These are phyloP conservation scores for Drosophila parthenogenetica DNA, from an alignment of 2,888 invertebrate genomes.

Conservation along the genomic window DNA sequence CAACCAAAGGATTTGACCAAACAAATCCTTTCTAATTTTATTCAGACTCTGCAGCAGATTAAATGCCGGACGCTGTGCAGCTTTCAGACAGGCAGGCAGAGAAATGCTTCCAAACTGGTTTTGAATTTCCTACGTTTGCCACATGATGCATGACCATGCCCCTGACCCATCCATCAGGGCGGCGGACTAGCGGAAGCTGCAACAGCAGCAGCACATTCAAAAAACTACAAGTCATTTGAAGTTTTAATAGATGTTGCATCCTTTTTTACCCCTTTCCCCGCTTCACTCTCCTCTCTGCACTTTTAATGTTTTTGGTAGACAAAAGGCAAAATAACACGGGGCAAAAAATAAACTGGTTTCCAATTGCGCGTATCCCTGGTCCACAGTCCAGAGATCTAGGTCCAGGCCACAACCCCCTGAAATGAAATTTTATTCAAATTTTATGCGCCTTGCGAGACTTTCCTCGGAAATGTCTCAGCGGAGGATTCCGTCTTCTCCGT, in stretches of 20 bases:
- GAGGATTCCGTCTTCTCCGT: not conserved
- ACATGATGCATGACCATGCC: slow-evolving; percentile 39
- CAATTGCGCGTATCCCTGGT: slow-evolving; percentile 32
- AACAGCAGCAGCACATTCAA: slow-evolving; percentile 59
- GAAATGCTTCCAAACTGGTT: slow-evolving; percentile 62
- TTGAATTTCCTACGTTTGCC: slow-evolving; percentile 67
- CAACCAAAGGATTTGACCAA: slow-evolving; percentile 71
- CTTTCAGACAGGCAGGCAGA: slow-evolving; percentile 46
- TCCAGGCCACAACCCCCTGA: slow-evolving; percentile 50
- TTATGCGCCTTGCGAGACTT: slow-evolving; percentile 42
- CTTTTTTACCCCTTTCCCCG: slow-evolving; percentile 51
- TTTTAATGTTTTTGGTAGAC: slow-evolving; percentile 12
- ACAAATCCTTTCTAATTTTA: slow-evolving; percentile 76
- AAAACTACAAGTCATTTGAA: slow-evolving; percentile 76
- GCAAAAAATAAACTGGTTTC: slow-evolving; percentile 64
- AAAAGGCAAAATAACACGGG: slow-evolving; percentile 38
- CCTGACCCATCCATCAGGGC: slow-evolving; percentile 70
- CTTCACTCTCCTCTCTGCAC: not conserved
- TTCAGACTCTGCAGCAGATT: slow-evolving; percentile 64
- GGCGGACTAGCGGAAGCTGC: slow-evolving; percentile 65
- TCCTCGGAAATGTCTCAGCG: slow-evolving; percentile 43
- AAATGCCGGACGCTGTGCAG: slow-evolving; percentile 70
- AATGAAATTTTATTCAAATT: slow-evolving; percentile 60
- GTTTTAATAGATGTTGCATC: slow-evolving; percentile 77
- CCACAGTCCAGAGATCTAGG: slow-evolving; percentile 24